Base-by-base conservation (phyloP, 2,113 vertebrate genomes). In the Paratilapia polleni region DNA sequence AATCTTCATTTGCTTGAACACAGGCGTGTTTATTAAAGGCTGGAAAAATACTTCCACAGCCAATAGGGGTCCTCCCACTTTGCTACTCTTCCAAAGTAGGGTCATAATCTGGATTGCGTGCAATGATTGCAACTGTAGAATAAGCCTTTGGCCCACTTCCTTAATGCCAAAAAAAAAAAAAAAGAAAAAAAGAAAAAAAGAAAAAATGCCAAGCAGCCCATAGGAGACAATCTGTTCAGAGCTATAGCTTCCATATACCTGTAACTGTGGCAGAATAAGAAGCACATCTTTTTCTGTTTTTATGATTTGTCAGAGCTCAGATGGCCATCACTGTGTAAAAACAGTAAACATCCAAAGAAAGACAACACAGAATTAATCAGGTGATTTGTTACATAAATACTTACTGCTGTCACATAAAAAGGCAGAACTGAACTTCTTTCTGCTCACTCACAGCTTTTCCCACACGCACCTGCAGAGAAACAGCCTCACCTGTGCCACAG, bases 311-410 rank as follows among this genome's bases (percentile, higher is more conserved):
- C n/a, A n/a, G n/a, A n/a, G n/a, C n/a, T n/a, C n/a, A n/a, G n/a
- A n/a, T 52, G 38, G 60, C 22, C 31, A 74, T 28, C 68, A 47
- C 17, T 34, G 34, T 43, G 17, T 6, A 17, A 24, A 34, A 20
- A 26, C 24, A 31, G 58, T 47, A 6, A 38, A 64, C 52, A 41
- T 64, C 26, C n/a, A 63, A 36, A 75, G 31, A 64, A 76, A 85
- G 70, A 59, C 52, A 49, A 38, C 24, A 75, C n/a, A 64, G 60
- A 80, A 64, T 36, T 80, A 57, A 85, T 24, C 24, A 79, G 58
- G 77, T 36, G 20, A 58, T 4, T 11, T 34, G 34, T 52, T 66
- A 31, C 12, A 17, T 60, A 66, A 6, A 22, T 59, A 60, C n/a
- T n/a, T 56, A 13, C 34, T 84, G 41, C 22, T 62, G 31, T 56